Evolutionary conservation across 2,888 invertebrate species (phyloP), one percentile per base, ranked within the genome.

Genomic region (Drosophila birchii): DNA sequence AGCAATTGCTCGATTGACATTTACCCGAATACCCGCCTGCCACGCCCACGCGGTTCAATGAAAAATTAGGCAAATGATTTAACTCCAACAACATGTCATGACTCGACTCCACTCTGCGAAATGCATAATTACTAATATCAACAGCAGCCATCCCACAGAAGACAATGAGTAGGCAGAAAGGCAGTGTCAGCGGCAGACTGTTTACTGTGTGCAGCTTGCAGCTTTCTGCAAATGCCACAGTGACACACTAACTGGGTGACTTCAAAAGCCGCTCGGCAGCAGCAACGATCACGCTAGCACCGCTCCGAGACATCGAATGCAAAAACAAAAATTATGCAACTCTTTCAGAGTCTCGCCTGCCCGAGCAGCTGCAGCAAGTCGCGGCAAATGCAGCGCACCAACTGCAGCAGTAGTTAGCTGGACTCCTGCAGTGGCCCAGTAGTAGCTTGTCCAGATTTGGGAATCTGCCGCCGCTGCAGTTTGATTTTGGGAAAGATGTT

Each of bases 241-340:
- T 87, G 87, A 87, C 87, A 87, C 87, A 87, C 87, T 87, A 86
- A 88, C 89, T 84, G 89, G 82, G 75, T 89, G 89, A 81, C 84
- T 89, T 75, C 84, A 77, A 89, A 88, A 79, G 62, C 74, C 60
- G 57, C 68, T 53, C 62, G 68, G 74, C 75, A 59, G 34, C 61
- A 41, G 23, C 43, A 55, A 20, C 68, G 53, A 20, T 39, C 51
- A 26, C 58, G 55, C 26, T 59, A 44, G 29, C 75, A 54, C 51
- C 69, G 51, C 34, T 20, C 34, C 51, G 20, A 51, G 51, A 51
- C 51, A 16, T 38, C 49, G 59, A 59, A 66, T 66, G 61, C 57
- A 67, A 67, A 59, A 75, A 56, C 62, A 71, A 71, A 85, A 82
- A 78, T 83, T 83, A 88, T 83, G 83, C 83, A 83, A 83, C 86